Percentiles rank a stretch among this genome's conserved stretches.
Conservation (phyloP, 23 tunicate species). For the Trididemnum clinides region DNA sequence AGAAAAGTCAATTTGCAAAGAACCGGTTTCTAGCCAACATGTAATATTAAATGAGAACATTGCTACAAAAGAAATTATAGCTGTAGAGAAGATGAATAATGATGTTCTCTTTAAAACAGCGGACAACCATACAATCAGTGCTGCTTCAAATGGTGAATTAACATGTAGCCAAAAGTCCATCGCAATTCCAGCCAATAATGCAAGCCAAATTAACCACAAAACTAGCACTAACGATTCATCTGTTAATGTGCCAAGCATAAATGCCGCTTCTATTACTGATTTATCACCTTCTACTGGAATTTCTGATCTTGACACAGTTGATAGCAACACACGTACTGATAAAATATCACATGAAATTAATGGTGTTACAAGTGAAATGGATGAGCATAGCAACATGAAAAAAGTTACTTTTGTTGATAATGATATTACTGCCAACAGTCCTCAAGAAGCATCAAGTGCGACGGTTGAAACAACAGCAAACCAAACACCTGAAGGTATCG, state of each 20-base stretch:
- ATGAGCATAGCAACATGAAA: not conserved
- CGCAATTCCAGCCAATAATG: not conserved
- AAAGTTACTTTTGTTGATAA: not conserved
- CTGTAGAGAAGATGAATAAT: not conserved
- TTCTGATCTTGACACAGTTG: no score
- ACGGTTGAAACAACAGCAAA: not conserved
- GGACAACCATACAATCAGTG: not conserved
- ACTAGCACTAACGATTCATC: not conserved
- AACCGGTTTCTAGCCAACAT: conserved; percentile 14
- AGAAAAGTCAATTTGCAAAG: conserved; percentile 14
- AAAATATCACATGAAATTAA: no score
- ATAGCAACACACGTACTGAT: no score
- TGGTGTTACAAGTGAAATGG: not conserved
- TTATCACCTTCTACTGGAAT: no score
- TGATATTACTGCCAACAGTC: not conserved
- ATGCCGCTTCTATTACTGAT: no score
- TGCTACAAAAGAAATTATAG: not conserved
- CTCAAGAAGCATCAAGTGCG: not conserved
- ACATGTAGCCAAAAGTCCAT: not conserved
- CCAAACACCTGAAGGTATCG: not conserved
- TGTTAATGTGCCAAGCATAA: not conserved
- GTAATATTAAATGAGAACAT: not conserved
- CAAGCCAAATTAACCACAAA: not conserved
- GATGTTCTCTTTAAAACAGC: not conserved
- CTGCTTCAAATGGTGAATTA: not conserved